These are phyloP conservation scores for Atta cephalotes DNA, from an alignment of 1,140 invertebrate species.

Conservation along the genomic window DNA sequence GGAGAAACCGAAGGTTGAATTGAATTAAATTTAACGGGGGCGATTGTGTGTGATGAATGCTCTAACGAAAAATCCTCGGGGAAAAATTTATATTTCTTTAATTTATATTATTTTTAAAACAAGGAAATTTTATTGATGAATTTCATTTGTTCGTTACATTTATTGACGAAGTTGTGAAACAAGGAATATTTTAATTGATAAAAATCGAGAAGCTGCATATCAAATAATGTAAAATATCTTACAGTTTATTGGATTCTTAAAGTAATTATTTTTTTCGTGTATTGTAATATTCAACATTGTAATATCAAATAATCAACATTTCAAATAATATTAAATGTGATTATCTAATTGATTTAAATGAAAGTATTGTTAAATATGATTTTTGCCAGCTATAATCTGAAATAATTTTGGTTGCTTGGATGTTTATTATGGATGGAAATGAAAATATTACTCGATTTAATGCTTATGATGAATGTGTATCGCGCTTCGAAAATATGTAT, in stretches of 20 bases:
- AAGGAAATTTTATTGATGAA: neutral
- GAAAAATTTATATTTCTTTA: conserved; percentile 2
- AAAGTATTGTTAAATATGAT: neutral
- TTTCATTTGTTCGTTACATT: neutral
- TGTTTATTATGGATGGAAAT: neutral
- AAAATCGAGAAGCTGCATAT: neutral
- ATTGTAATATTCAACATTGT: neutral
- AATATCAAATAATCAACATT: too few relatives aligned
- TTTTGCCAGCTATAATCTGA: neutral
- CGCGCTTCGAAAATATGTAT: neutral
- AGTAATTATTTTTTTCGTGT: neutral
- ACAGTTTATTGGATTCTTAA: neutral
- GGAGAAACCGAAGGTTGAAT: conserved; percentile 40
- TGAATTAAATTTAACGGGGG: conserved; percentile 55
- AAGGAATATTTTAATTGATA: neutral
- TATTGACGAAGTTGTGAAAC: neutral
- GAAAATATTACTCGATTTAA: neutral
- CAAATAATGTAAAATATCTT: neutral
- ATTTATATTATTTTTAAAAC: neutral
- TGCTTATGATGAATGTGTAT: neutral
- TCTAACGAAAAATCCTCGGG: neutral
- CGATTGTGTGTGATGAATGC: conserved; percentile 35
- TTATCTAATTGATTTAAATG: neutral
- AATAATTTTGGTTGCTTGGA: neutral
- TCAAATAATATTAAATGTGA: neutral